phyloP scores from a whole-genome alignment of 2,797 vertebrate genomes.

The Pitangus sulphuratus region DNA sequence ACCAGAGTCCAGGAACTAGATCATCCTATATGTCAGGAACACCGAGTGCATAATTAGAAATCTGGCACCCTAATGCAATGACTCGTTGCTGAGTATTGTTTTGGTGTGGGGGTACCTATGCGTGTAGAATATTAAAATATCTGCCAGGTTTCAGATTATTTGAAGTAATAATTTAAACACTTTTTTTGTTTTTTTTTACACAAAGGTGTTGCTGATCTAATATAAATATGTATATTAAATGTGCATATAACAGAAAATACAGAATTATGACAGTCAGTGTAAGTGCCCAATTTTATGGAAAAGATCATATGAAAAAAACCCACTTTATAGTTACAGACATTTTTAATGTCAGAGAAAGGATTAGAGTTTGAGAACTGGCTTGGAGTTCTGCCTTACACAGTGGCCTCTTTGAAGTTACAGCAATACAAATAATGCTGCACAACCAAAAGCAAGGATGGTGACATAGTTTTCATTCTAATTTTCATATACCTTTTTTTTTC shows the following conservation, averaged over 20 bases:
- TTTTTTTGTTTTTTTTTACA: neutral
- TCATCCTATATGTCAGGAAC: rapidly evolving
- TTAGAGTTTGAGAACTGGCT: neutral
- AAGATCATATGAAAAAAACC: neutral
- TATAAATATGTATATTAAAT: neutral
- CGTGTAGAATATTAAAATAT: neutral
- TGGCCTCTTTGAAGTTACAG: neutral
- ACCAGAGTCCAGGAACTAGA: neutral
- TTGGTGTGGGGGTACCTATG: neutral
- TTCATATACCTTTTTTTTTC: rapidly evolving
- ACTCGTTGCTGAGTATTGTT: neutral
- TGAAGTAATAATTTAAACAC: neutral
- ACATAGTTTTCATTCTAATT: neutral
- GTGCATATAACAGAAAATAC: neutral
- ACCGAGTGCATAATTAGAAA: neutral
- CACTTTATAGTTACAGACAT: rapidly evolving
- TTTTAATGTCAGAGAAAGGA: neutral
- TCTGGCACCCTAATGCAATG: neutral
- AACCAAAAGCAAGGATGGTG: neutral
- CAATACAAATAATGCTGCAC: rapidly evolving
- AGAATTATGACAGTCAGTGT: neutral
- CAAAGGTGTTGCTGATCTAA: neutral
- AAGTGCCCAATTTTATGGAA: neutral
- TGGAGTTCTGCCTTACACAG: rapidly evolving
- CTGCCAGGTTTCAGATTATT: neutral